Conservation (phyloP, 2,888 invertebrate species). For the Xestia ashworthii region DNA sequence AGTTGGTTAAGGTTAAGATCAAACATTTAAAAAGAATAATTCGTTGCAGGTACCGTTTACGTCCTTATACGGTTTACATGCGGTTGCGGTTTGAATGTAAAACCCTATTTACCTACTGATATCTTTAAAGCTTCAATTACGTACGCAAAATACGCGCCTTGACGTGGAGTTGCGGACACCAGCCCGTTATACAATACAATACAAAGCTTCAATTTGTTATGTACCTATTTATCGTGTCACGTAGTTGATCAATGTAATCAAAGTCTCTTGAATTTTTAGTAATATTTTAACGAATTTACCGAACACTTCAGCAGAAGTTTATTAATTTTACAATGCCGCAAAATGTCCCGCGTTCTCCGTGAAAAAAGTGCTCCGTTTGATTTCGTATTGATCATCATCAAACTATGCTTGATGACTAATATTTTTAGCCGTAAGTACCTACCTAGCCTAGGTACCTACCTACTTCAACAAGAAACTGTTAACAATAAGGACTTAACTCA, state of each 20-base stretch:
- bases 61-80: not conserved
- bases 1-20: not conserved
- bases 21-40: slow-evolving; percentile 1
- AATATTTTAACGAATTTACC: slow-evolving; percentile 18
- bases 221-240: slow-evolving; percentile 18
- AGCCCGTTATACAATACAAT: no score
- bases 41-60: not conserved
- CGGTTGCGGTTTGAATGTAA: slow-evolving; percentile 1
- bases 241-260: slow-evolving; percentile 22
- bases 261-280: slow-evolving; percentile 12
- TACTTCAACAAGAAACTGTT: slow-evolving; percentile 4
- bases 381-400: slow-evolving; percentile 14
- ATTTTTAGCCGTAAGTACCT: slow-evolving; percentile 10
- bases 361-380: slow-evolving; percentile 29
- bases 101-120: slow-evolving; percentile 4
- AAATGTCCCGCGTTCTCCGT: slow-evolving; percentile 13
- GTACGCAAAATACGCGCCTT: no score
- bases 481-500: slow-evolving; percentile 17
- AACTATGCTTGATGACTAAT: slow-evolving; percentile 22
- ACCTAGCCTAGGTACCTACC: not conserved
- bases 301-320: slow-evolving; percentile 14
- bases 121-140: not conserved
- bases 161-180: no score
- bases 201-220: slow-evolving; percentile 6
- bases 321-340: slow-evolving; percentile 32